Percentiles rank a stretch among this genome's conserved stretches.
phyloP scores from a whole-genome alignment of 1,140 invertebrate genomes.

The Scaptomyza pallida region DNA sequence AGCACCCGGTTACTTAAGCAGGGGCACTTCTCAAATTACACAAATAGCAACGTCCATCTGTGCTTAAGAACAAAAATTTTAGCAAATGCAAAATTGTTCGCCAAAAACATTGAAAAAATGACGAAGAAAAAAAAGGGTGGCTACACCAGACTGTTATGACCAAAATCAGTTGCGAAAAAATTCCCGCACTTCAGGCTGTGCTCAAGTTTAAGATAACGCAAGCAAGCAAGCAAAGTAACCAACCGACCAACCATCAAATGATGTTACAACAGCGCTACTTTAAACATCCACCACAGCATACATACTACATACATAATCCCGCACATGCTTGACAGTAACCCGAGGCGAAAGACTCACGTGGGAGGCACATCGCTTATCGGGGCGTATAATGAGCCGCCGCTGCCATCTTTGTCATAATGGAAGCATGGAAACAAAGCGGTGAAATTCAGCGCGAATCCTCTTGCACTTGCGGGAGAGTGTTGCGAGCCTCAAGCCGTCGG shows the following conservation, averaged over 20 bases:
- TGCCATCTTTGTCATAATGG: constrained; percentile 74
- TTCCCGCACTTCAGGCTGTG: constrained; percentile 52
- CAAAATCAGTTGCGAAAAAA: constrained; percentile 62
- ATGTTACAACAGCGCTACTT: constrained; percentile 48
- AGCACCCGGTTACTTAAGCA: constrained; percentile 62
- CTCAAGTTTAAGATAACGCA: constrained; percentile 56
- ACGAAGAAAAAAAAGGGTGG: constrained; percentile 64
- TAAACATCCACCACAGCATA: constrained; percentile 32
- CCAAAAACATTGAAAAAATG: constrained; percentile 45
- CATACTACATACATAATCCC: constrained; percentile 25
- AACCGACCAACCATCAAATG: constrained; percentile 24
- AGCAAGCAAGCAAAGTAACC: constrained; percentile 23
- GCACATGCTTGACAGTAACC: constrained; percentile 49
- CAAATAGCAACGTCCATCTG: constrained; percentile 60
- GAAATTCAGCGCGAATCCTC: constrained; percentile 78
- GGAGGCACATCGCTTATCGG: constrained; percentile 81
- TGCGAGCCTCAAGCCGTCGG: constrained; percentile 37
- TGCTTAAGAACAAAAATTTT: constrained; percentile 42
- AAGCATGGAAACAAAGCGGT: constrained; percentile 75
- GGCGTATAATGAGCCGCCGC: constrained; percentile 79
- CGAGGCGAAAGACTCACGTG: constrained; percentile 75
- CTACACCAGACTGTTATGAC: constrained; percentile 60
- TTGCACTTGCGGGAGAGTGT: constrained; percentile 42
- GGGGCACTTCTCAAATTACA: constrained; percentile 74
- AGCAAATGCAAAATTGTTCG: constrained; percentile 61